Evolutionary conservation across 1,140 invertebrate species (phyloP).

Genomic region (fruit fly (Drosophila melanogaster)): DNA sequence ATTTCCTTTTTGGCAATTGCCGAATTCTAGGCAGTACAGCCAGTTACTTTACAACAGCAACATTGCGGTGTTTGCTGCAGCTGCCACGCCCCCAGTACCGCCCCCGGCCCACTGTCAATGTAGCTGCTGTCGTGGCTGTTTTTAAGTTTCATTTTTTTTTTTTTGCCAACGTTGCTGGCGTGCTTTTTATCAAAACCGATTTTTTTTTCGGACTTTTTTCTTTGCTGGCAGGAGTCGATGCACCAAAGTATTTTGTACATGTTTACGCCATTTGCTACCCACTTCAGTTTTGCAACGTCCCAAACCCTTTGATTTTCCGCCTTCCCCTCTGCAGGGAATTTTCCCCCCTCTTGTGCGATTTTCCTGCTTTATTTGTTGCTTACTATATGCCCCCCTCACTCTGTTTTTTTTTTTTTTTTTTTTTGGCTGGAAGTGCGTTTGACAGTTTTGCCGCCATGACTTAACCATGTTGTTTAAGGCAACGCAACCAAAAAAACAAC

Average conservation of each 20-base stretch:
- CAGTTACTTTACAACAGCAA: slow-evolving; percentile 13
- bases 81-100: slow-evolving; percentile 1
- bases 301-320: slow-evolving; percentile 21
- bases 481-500: slow-evolving; percentile 7
- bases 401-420: background rate
- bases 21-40: slow-evolving; percentile 23
- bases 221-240: slow-evolving; percentile 24
- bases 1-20: background rate
- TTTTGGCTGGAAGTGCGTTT: slow-evolving; percentile 51
- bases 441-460: slow-evolving; percentile 74
- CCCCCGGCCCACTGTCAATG: slow-evolving; percentile 28
- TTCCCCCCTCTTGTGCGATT: background rate
- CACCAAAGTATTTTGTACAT: slow-evolving; percentile 80
- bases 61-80: slow-evolving; percentile 39
- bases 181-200: slow-evolving; percentile 62
- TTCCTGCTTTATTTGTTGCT: background rate
- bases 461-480: slow-evolving; percentile 62
- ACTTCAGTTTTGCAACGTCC: slow-evolving; percentile 2
- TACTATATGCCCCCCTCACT: background rate
- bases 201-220: slow-evolving; percentile 9
- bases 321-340: background rate
- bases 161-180: slow-evolving; percentile 19
- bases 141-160: slow-evolving; percentile 20
- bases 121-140: slow-evolving; percentile 31
- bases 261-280: slow-evolving; percentile 71